phyloP scores from a whole-genome alignment of 2,113 vertebrate species.

The Pluvialis apricaria region DNA sequence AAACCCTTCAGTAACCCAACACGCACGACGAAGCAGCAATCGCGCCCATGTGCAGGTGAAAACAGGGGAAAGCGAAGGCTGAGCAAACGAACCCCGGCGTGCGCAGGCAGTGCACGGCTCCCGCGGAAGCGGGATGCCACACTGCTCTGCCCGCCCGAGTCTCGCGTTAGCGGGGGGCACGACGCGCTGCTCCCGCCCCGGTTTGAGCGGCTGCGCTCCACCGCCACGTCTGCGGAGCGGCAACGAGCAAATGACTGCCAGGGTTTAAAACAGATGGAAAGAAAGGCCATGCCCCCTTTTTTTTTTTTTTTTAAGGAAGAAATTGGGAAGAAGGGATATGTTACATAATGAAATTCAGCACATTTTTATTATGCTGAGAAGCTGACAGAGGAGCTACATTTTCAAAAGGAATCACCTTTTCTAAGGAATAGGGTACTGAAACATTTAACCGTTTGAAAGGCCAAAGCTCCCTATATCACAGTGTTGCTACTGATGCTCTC shows the following conservation, averaged over 20 bases:
- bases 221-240: fast-evolving
- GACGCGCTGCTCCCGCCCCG: not conserved
- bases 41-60: not conserved
- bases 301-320: not conserved
- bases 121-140: not conserved
- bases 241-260: not conserved
- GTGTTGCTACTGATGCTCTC: not conserved
- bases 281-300: not conserved
- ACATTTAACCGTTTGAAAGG: slow-evolving; percentile 13
- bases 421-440: not conserved
- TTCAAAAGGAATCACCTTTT: slow-evolving; percentile 23
- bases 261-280: not conserved
- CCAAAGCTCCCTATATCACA: not conserved
- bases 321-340: not conserved
- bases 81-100: fast-evolving
- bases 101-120: not conserved
- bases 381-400: not conserved
- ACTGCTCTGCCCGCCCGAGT: not conserved
- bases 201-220: not conserved
- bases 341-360: not conserved
- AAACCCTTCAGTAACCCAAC: not conserved
- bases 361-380: not conserved
- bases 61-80: not conserved
- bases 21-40: fast-evolving
- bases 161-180: not conserved